These are phyloP conservation scores for Cygnus olor DNA, from an alignment of 2,797 vertebrate genomes.

Conservation along the genomic window DNA sequence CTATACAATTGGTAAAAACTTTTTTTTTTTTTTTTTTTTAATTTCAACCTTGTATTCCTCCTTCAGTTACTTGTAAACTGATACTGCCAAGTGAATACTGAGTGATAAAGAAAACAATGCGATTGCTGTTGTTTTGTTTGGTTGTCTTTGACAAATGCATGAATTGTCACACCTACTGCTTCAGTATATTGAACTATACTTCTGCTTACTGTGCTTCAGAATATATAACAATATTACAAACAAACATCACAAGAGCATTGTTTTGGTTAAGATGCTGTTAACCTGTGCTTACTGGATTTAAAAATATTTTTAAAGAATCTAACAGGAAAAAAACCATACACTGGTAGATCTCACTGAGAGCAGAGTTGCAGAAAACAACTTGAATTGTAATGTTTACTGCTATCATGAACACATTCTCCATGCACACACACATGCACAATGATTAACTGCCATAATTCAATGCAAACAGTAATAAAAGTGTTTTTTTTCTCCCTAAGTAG, in stretches of 20 bases:
- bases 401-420: background rate
- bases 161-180: fast-evolving
- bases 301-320: background rate
- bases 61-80: fast-evolving
- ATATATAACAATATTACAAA: background rate
- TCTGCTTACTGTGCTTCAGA: background rate
- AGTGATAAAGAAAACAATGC: background rate
- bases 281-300: background rate
- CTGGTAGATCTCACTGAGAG: background rate
- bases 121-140: background rate
- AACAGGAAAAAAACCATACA: background rate
- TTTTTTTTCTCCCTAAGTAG: background rate
- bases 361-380: background rate
- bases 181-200: background rate
- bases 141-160: background rate
- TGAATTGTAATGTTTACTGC: background rate
- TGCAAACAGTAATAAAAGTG: conserved; percentile 50
- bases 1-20: background rate
- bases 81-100: background rate
- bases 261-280: background rate
- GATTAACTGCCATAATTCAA: background rate
- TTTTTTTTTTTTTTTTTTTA: too few species aligned
- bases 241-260: background rate
- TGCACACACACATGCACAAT: background rate
- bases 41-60: background rate